Conservation (phyloP, 1,140 invertebrate genomes). For the Neodiprion virginianus region DNA sequence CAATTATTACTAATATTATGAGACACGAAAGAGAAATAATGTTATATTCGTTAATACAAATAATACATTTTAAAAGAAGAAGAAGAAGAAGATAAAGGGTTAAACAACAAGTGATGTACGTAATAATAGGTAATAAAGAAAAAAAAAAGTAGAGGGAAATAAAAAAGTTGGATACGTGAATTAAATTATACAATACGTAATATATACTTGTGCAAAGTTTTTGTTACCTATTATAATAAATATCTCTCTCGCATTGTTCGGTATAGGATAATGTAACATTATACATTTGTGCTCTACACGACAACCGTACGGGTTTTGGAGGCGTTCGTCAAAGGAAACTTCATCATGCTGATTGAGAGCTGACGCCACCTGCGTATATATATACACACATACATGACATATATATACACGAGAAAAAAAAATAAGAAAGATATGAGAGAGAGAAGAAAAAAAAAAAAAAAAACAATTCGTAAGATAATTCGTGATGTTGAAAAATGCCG, state of each 20-base stretch:
- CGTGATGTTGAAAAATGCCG: slow-evolving; percentile 3
- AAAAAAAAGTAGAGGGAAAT: background rate
- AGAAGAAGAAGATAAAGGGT: background rate
- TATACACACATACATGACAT: background rate
- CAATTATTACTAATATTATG: too few species aligned
- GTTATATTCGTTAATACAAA: too few species aligned
- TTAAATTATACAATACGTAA: too few species aligned
- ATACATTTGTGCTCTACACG: background rate
- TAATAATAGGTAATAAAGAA: background rate
- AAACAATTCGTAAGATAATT: background rate
- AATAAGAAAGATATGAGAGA: background rate
- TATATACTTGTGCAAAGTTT: too few species aligned
- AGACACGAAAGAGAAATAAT: too few species aligned
- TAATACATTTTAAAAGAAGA: background rate
- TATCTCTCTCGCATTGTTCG: too few species aligned
- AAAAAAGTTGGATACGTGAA: background rate
- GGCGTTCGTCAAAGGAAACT: background rate
- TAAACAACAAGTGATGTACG: background rate
- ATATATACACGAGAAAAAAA: background rate
- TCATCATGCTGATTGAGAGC: slow-evolving; percentile 8
- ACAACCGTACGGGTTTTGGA: slow-evolving; percentile 6
- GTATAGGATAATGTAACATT: too few species aligned
- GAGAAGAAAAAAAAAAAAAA: background rate
- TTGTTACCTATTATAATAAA: too few species aligned
- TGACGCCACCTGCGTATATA: slow-evolving; percentile 13